Conservation (phyloP, 2,113 vertebrate species). For the Ascaphus truei region DNA sequence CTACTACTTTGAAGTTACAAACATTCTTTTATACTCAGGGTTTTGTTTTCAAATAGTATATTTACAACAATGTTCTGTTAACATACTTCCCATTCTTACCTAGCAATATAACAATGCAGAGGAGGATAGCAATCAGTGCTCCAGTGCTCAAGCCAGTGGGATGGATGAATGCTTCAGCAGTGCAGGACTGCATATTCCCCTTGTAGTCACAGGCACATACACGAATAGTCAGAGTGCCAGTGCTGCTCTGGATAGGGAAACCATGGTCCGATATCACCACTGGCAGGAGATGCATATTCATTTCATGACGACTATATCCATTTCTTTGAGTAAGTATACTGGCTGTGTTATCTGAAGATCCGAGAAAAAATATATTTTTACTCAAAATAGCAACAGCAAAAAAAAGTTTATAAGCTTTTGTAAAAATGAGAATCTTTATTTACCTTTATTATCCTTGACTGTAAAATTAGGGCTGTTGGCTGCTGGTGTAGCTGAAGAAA, state of each 20-base stretch:
- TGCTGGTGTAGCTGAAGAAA: conserved; percentile 77
- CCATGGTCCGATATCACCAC: conserved; percentile 90
- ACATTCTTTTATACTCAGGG: not conserved
- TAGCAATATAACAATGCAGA: conserved; percentile 89
- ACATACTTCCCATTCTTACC: conserved; percentile 66
- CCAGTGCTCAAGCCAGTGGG: conserved; percentile 91
- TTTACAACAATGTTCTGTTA: not conserved
- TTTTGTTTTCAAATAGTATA: not conserved
- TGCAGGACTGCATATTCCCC: conserved; percentile 91
- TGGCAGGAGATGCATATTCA: conserved; percentile 81
- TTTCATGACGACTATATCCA: conserved; percentile 83
- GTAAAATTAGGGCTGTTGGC: conserved; percentile 87
- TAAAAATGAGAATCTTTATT: conserved; percentile 11
- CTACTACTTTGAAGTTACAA: not conserved
- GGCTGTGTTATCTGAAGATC: conserved; percentile 87
- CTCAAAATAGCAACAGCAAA: conserved; percentile 20
- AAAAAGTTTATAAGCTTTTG: not conserved
- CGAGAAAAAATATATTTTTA: conserved; percentile 30
- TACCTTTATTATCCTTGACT: conserved; percentile 91
- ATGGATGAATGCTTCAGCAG: conserved; percentile 81
- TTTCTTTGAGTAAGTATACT: conserved; percentile 80
- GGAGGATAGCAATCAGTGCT: conserved; percentile 89
- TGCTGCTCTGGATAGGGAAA: conserved; percentile 86
- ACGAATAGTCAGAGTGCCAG: conserved; percentile 82
- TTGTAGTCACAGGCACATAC: conserved; percentile 91